Conservation (phyloP, 2,888 invertebrate species). For the Erynnis tages region DNA sequence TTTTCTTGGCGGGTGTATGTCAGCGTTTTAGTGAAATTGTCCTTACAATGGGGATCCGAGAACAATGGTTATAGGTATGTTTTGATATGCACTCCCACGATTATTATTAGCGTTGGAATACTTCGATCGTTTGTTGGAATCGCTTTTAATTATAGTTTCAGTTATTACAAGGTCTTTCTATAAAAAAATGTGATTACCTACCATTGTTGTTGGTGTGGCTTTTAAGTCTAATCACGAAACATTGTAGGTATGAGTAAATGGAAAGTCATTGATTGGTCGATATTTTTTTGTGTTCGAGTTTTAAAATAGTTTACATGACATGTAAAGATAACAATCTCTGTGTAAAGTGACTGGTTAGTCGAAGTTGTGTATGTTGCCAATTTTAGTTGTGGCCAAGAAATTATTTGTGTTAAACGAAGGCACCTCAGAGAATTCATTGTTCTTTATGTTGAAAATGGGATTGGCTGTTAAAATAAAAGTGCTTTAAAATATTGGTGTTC, state of each 20-base stretch:
- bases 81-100: conserved; percentile 22
- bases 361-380: conserved; percentile 5
- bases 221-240: no score
- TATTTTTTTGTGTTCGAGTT: neutral
- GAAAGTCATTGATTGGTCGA: conserved; percentile 1
- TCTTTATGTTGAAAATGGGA: neutral
- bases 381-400: neutral
- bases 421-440: neutral
- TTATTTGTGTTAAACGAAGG: neutral
- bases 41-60: conserved; percentile 36
- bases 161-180: conserved; percentile 15
- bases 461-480: no score
- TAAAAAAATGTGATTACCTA: conserved; percentile 2
- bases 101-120: conserved; percentile 13
- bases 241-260: neutral
- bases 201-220: conserved; percentile 3
- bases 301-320: neutral
- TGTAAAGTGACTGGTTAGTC: neutral
- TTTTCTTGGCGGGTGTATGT: conserved; percentile 54
- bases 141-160: conserved; percentile 26
- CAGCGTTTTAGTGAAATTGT: conserved; percentile 59
- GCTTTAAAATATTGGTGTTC: no score
- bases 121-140: conserved; percentile 19
- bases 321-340: neutral
- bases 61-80: conserved; percentile 52